Percentiles rank a stretch among this genome's conserved stretches.
Conservation (phyloP, 2,797 vertebrate genomes). For the Protonibea diacanthus region DNA sequence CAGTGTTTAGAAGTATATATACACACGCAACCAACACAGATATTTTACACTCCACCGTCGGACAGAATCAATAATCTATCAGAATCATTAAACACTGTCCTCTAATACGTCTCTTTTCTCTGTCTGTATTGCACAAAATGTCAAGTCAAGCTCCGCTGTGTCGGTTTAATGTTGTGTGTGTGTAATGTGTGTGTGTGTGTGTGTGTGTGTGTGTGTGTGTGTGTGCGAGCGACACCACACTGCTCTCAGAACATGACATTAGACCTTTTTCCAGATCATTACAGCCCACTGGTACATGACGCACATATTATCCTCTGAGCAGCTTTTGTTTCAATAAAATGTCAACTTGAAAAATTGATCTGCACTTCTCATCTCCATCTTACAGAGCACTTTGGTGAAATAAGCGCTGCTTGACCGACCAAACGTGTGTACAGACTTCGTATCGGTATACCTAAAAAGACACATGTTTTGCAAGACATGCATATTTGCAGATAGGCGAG, state of each 20-base stretch:
- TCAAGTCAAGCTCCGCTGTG: slow-evolving; percentile 34
- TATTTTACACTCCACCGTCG: not conserved
- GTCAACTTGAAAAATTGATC: slow-evolving; percentile 51
- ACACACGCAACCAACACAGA: not conserved
- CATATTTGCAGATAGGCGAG: slow-evolving; percentile 13
- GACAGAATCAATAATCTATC: slow-evolving; percentile 30
- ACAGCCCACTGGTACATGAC: slow-evolving; percentile 27
- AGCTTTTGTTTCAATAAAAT: slow-evolving; percentile 54
- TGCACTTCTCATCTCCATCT: slow-evolving; percentile 17
- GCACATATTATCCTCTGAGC: slow-evolving; percentile 35
- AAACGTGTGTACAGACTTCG: not conserved
- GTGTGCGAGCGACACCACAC: slow-evolving; percentile 16
- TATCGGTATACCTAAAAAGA: not conserved
- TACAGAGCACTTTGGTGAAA: not conserved
- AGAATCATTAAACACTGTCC: slow-evolving; percentile 2
- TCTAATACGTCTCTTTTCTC: slow-evolving; percentile 12
- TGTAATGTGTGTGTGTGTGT: slow-evolving; percentile 17
- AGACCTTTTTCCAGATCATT: slow-evolving; percentile 54
- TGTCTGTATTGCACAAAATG: slow-evolving; percentile 40
- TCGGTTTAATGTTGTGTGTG: slow-evolving; percentile 26
- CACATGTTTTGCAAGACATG: slow-evolving; percentile 4
- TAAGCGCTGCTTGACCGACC: slow-evolving; percentile 16
- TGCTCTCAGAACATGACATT: slow-evolving; percentile 38
- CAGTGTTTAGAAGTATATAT: not conserved
- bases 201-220: not conserved